Base-by-base conservation (phyloP, 2,113 vertebrate species). In the Gorsachius goisagi region DNA sequence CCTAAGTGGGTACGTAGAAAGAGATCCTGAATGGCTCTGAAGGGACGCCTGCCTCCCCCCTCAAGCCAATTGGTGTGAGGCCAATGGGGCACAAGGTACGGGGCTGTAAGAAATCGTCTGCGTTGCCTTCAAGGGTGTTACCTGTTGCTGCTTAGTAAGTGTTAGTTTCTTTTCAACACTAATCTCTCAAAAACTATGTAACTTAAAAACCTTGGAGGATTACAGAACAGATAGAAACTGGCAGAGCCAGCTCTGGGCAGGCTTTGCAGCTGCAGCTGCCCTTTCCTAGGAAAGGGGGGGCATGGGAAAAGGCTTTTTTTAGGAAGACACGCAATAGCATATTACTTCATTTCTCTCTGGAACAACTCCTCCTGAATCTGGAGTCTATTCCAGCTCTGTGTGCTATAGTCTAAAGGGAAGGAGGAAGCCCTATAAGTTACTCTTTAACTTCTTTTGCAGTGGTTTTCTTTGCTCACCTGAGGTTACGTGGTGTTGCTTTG, bases 101-200 rank as follows among this genome's bases (percentile, higher is more conserved):
- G 6, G 35, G 39, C 64, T 89, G 59, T 78, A 56, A 64, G 80
- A 47, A 84, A 80, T 12, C 16, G 8, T 11, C 86, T 78, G 44
- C 5, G 0, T 56, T 89, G 76, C 86, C 80, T 94, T 13, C 47
- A 63, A 94, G 74, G 84, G 49, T 87, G 89, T 95, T 96, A 95
- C 90, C 84, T 95, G 50, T n/a, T 90, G 80, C 69, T 93, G 66
- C 74, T 82, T 87, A 50, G 24, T 68, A 39, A 62, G 68, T 63
- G 73, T 89, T 93, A 72, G 73, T 39, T 91, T 89, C 77, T 90
- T 95, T 93, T 97, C 95, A 88, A 16, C 82, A 28, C 73, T 91
- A 76, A 87, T 87, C 80, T 92, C 73, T 84, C 73, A 66, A 84
- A 89, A 94, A 95, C 85, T 81, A 66, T 64, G 87, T 82, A 27